A percentile compares a stretch with the other conserved stretches of the same genome.
Evolutionary conservation across 2,113 vertebrate species (phyloP).

Genomic region (Mastomys natalensis): DNA sequence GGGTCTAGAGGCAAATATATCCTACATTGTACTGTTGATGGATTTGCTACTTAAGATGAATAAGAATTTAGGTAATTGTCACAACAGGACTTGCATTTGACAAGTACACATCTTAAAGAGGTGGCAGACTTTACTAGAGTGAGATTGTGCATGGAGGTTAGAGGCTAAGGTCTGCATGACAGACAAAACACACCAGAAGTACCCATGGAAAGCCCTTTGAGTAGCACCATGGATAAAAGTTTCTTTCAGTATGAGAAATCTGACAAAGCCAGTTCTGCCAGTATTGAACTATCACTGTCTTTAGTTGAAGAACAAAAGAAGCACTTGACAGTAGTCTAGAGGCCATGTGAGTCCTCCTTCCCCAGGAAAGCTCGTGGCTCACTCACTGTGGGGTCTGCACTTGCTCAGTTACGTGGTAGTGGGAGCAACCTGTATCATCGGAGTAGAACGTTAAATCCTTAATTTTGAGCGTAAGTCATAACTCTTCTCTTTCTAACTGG

Average conservation of each 20-base stretch:
- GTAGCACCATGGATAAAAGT: background rate
- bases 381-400: rapidly evolving
- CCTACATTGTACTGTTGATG: background rate
- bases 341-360: background rate
- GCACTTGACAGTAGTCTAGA: background rate
- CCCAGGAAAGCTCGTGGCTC: background rate
- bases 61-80: background rate
- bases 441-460: background rate
- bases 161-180: background rate
- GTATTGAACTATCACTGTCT: background rate
- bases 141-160: background rate
- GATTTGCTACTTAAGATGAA: background rate
- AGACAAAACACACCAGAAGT: background rate
- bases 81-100: background rate
- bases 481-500: background rate
- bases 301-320: background rate
- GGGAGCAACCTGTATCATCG: rapidly evolving
- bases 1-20: too few relatives aligned
- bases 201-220: background rate
- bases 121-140: background rate
- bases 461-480: background rate
- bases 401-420: rapidly evolving
- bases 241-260: background rate
- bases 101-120: background rate
- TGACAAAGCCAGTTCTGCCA: background rate